phyloP scores from a whole-genome alignment of 2,888 invertebrate genomes.

The Cosmia trapezina region DNA sequence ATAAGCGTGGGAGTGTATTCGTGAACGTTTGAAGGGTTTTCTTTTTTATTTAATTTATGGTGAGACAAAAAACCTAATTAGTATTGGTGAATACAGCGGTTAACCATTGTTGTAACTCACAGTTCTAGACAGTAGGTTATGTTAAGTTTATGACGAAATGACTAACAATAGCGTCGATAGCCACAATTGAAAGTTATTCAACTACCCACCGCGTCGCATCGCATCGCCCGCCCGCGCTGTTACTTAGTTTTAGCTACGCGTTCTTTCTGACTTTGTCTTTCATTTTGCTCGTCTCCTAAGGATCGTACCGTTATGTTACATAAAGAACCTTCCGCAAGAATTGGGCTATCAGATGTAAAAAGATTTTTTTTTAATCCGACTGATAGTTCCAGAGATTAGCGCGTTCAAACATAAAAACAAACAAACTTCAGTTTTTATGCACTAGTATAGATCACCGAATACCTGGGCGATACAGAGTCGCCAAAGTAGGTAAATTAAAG shows the following conservation, averaged over 20 bases:
- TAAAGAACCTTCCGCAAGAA: no score
- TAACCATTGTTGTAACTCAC: constrained; percentile 14
- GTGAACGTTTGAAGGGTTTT: background rate
- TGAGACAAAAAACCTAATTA: constrained; percentile 12
- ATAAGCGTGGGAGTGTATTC: constrained; percentile 16
- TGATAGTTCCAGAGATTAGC: no score
- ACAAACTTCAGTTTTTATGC: no score
- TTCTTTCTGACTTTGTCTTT: background rate
- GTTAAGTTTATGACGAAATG: background rate
- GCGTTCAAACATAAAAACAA: no score
- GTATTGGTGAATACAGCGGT: background rate
- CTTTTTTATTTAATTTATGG: constrained; percentile 3
- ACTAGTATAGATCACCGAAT: background rate
- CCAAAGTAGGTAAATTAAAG: background rate
- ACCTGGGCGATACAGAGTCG: background rate
- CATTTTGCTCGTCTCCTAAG: background rate
- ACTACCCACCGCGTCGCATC: no score
- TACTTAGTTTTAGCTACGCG: background rate
- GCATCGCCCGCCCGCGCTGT: background rate
- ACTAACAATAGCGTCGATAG: background rate
- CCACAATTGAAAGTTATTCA: background rate
- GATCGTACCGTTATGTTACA: no score
- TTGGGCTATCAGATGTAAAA: background rate
- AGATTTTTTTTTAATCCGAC: background rate
- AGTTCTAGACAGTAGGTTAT: background rate